phyloP scores from a whole-genome alignment of 2,888 invertebrate genomes.

The Dasysyrphus albostriatus region DNA sequence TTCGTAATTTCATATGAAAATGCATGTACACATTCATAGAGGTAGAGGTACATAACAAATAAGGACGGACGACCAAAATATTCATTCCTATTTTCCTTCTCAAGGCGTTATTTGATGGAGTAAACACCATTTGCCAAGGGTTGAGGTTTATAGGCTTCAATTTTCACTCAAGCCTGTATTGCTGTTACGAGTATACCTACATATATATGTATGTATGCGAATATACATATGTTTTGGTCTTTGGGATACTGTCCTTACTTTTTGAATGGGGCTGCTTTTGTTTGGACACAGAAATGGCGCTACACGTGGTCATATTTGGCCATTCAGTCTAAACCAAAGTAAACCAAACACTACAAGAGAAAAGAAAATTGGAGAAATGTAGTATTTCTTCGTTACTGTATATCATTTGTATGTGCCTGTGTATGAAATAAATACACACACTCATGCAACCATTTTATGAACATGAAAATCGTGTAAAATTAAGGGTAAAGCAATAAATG shows the following conservation, averaged over 20 bases:
- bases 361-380: slow-evolving; percentile 9
- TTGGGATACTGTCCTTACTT: slow-evolving; percentile 3
- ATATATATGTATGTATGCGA: neutral
- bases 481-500: slow-evolving; percentile 69
- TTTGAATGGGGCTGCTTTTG: slow-evolving; percentile 24
- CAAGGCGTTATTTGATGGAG: slow-evolving; percentile 65
- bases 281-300: slow-evolving; percentile 57
- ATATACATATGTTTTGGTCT: slow-evolving; percentile 1
- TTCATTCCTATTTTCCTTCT: slow-evolving; percentile 24
- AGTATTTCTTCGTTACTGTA: slow-evolving; percentile 47
- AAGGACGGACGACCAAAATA: slow-evolving; percentile 31
- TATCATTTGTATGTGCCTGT: slow-evolving; percentile 3
- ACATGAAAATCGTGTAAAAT: slow-evolving; percentile 65
- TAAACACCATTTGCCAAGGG: slow-evolving; percentile 62
- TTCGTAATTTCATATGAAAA: slow-evolving; percentile 45
- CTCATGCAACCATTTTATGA: neutral
- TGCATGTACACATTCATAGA: slow-evolving; percentile 24
- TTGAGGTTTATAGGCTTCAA: slow-evolving; percentile 29
- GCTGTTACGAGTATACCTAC: neutral
- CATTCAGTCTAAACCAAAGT: neutral
- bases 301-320: slow-evolving; percentile 65
- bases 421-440: slow-evolving; percentile 1
- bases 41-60: slow-evolving; percentile 33
- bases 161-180: slow-evolving; percentile 51
- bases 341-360: neutral